Evolutionary conservation across 1,140 invertebrate species (phyloP), one percentile per base, ranked within the genome.

Genomic region (Callitettix versicolor): DNA sequence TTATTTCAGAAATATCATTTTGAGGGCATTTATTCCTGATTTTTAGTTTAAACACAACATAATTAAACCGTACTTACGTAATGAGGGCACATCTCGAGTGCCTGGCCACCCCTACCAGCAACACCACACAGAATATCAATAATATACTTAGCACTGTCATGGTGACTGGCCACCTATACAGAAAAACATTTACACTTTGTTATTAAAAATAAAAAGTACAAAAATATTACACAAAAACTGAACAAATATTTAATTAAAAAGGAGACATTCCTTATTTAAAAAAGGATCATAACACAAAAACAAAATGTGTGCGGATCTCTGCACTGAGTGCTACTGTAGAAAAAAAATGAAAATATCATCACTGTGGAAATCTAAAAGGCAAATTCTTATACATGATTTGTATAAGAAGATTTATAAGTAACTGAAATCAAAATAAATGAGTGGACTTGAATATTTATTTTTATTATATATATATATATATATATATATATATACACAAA

Each of bases 21-120:
- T n/a, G n/a, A n/a, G n/a, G n/a, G n/a, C n/a, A n/a, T n/a, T n/a
- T n/a, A n/a, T n/a, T n/a, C n/a, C n/a, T n/a, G n/a, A n/a, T n/a
- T n/a, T n/a, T n/a, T n/a, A n/a, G n/a, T n/a, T n/a, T n/a, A n/a
- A n/a, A n/a, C n/a, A n/a, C n/a, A n/a, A n/a, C n/a, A n/a, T n/a
- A n/a, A n/a, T n/a, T n/a, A n/a, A 34, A 5, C 15, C 17, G 17
- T 59, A 74, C 76, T 75, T 69, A 88, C 75, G 86, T 84, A 63
- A 91, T 90, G 44, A 91, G 75, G 18, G 85, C 82, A 69, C 86
- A 88, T 61, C 88, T 76, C 2, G 86, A 90, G 68, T 89, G 85
- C 60, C 85, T 76, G 47, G 84, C 85, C 55, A 91, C 83, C 59
- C 87, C 88, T 65, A 89, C 85, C 53, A 91, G 73, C 56, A 91